Evolutionary conservation across 2,113 vertebrate species (phyloP).

Genomic region (Heterocephalus glaber): DNA sequence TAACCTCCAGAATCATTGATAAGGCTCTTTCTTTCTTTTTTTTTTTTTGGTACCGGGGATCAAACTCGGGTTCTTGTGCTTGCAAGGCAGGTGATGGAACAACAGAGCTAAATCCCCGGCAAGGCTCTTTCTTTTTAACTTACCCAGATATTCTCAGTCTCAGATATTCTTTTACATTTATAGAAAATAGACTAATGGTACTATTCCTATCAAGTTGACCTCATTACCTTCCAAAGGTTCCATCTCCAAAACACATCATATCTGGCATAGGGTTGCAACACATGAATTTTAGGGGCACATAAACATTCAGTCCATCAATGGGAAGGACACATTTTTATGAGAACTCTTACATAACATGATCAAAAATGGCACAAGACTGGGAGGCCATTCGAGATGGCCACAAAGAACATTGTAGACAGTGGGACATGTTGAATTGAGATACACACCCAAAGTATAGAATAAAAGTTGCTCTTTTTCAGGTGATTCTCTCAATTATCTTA

Average conservation of each 20-base stretch:
- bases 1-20: neutral
- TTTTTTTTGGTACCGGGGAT: no score
- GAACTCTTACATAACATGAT: neutral
- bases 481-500: neutral
- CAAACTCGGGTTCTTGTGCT: no score
- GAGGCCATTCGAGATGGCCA: neutral
- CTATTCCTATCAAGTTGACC: neutral
- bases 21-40: no score
- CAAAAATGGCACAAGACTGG: neutral
- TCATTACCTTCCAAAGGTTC: neutral
- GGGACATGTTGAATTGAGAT: neutral
- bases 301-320: accelerated
- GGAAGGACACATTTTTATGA: neutral
- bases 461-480: neutral
- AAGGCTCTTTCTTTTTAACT: no score
- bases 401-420: neutral
- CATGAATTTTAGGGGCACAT: no score
- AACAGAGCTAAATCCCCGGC: no score
- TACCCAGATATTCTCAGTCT: neutral
- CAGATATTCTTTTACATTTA: neutral
- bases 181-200: neutral
- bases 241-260: neutral
- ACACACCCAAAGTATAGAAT: neutral
- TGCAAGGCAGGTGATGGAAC: no score
- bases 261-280: neutral